These are phyloP conservation scores for Hemicentrotus pulcherrimus DNA, from an alignment of 35 echinoderm and acorn worm genomes.

Conservation along the genomic window DNA sequence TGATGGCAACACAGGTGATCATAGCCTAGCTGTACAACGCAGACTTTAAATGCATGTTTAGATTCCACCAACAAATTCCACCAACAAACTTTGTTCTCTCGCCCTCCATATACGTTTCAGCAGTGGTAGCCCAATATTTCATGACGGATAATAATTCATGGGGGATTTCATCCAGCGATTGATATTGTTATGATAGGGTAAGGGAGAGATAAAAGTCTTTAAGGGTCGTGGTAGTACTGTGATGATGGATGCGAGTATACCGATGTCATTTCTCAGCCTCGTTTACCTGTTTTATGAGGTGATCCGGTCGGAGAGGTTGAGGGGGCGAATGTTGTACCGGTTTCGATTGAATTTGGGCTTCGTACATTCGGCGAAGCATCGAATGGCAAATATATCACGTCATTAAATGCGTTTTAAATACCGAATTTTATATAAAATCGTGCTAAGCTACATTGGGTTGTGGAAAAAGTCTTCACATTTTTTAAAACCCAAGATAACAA, in stretches of 20 bases:
- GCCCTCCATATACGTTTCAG: background rate
- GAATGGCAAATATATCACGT: background rate
- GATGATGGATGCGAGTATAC: constrained; percentile 13
- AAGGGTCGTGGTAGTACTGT: background rate
- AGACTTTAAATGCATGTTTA: no score
- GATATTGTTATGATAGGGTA: constrained; percentile 17
- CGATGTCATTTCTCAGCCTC: background rate
- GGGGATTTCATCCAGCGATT: background rate
- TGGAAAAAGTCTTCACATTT: no score
- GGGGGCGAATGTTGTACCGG: background rate
- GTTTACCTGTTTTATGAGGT: background rate
- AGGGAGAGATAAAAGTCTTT: constrained; percentile 17
- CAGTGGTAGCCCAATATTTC: background rate
- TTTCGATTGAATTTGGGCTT: background rate
- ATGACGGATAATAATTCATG: constrained; percentile 20
- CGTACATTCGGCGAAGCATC: background rate
- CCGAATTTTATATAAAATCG: background rate
- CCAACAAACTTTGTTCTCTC: no score
- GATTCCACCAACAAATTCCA: no score
- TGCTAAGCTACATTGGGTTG: no score
- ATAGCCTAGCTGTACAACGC: no score
- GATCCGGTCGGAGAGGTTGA: background rate
- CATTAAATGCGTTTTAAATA: background rate
- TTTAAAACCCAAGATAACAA: no score
- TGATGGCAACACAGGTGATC: no score